Percentiles rank a stretch among this genome's conserved stretches.
Evolutionary conservation across 2,888 invertebrate genomes (phyloP).

Genomic region (Platycnemis pennipes): DNA sequence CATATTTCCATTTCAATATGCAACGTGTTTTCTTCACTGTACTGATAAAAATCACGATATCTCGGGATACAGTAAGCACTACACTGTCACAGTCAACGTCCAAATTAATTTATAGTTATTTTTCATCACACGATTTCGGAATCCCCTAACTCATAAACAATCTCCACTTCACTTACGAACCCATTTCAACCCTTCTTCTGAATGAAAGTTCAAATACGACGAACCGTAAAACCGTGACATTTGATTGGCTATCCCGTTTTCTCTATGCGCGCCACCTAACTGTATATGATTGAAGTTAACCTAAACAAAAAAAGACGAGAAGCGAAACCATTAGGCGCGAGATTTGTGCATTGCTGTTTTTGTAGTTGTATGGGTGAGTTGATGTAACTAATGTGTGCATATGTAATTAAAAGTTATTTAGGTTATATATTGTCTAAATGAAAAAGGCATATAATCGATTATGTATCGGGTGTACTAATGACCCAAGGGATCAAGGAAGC

Average conservation of each 20-base stretch:
- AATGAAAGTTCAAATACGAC: constrained; percentile 62
- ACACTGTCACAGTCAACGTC: not conserved
- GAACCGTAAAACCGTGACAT: constrained; percentile 42
- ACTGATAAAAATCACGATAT: not conserved
- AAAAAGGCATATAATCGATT: too few species aligned
- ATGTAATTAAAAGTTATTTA: too few species aligned
- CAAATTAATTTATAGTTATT: not conserved
- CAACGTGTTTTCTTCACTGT: not conserved
- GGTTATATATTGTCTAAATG: too few species aligned
- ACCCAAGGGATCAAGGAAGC: too few species aligned
- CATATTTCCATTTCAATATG: constrained; percentile 15
- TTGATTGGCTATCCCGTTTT: not conserved
- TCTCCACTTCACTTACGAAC: not conserved
- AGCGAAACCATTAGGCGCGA: not conserved
- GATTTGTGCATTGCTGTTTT: not conserved
- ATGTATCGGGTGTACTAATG: too few species aligned
- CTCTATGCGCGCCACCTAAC: not conserved
- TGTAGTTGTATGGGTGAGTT: too few species aligned
- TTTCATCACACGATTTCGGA: not conserved
- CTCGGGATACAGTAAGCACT: not conserved
- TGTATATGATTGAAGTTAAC: not conserved
- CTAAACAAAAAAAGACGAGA: not conserved
- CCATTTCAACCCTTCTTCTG: constrained; percentile 9
- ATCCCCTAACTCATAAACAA: not conserved
- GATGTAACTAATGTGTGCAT: too few species aligned